Base-by-base conservation (phyloP, 2,888 invertebrate genomes). In the Drosophila paramelanica region DNA sequence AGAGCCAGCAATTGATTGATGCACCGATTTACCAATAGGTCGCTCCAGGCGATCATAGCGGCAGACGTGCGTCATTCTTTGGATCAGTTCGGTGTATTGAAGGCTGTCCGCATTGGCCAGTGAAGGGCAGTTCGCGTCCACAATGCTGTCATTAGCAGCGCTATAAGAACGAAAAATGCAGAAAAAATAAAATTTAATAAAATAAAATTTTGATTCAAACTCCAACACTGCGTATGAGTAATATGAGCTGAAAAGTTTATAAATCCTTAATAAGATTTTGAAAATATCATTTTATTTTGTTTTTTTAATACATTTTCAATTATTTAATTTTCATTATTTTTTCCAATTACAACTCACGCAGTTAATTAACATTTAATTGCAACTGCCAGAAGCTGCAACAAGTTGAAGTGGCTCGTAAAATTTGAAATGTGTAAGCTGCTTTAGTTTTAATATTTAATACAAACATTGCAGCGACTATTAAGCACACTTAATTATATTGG, bases 21-120 rank as follows among this genome's bases (percentile, higher is more conserved):
- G 11, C 6, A 4, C 1, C 1, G 10, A 36, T 81, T 76, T 81
- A 87, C 91, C 85, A 56, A 92, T 89, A 36, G 91, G 91, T 38
- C 91, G 79, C 51, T 91, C 92, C 1, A 91, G 73, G 0, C 91
- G 91, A 85, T 91, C 91, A 45, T 91, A 91, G 52, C 91, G 91
- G 58, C 91, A 91, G 17, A 92, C 91, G 53, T 92, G 91, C 25
- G 91, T 91, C 69, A 91, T 75, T 43, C 91, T 75, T 23, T 91
- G 90, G 20, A 91, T 90, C 4, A 91, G 88, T 56, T 92, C 91
- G 5, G 92, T 89, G 56, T 91, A 90, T 55, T 92, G 92, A 25
- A 91, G 64, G 23, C 64, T 88, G 5, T 81, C 80, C 23, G 92
- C 92, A 70, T 91, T 87, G 38, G 79, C 73, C 42, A 91, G 59